Evolutionary conservation across 2,797 vertebrate genomes (phyloP), one percentile per base, ranked within the genome.

Genomic region (Hybognathus amarus): DNA sequence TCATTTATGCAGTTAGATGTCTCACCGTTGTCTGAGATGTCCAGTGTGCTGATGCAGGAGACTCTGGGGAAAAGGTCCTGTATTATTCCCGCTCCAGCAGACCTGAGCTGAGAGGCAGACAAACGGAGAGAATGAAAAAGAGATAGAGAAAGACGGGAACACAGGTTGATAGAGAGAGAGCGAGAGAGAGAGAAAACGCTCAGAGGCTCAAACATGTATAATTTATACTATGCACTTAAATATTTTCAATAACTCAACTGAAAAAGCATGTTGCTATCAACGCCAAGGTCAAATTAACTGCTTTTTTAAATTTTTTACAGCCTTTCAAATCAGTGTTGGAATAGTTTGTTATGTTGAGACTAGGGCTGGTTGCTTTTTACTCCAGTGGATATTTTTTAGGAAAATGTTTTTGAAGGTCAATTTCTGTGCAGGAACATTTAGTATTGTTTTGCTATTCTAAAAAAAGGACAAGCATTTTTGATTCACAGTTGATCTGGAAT

Each of bases 21-120:
- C 15, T 91, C 91, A 98, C 97, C 97, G 11, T 98, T 98, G 91
- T 97, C 97, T 0, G 97, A 97, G 83, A 98, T 94, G 91, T 98
- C 96, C 36, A 98, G 92, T 83, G 97, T 96, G 84, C 93, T 95
- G 85, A 98, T 92, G 59, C 95, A 96, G 20, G 94, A 94, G 76
- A 97, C 94, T 9, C 96, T 92, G 66, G 95, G 95, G 89, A 98
- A 94, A 75, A 96, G 94, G 86, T 97, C 97, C 91, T 96, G 96
- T 89, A 98, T 94, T 86, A 97, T 95, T 20, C 94, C 96, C 10
- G 96, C 96, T 81, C 96, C 97, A 0, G 95, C 94, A 74, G 97
- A 95, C 89, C 96, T 95, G 87, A 97, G 91, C 97, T 97, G 91
- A 82, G 77, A 88, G 85, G 88, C 89, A 88, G 84, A 85, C 61